Evolutionary conservation across 2,888 invertebrate species (phyloP), one percentile per base, ranked within the genome.

Genomic region (Drosophila multiciliata): DNA sequence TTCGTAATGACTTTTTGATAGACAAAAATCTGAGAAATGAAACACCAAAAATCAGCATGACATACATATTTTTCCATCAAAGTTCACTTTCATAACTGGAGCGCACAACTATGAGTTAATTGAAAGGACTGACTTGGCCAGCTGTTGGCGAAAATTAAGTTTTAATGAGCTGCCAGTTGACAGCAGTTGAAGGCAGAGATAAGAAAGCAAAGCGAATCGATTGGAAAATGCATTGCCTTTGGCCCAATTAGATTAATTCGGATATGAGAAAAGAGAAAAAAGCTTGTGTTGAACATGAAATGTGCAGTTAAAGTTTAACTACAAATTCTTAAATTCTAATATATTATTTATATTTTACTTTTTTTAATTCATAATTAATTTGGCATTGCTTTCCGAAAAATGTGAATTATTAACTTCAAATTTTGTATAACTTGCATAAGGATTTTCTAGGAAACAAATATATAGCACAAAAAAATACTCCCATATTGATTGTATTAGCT

Each of bases 1-100:
- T 78, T 72, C 57, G 87, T 75, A 89, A 80, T 78, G 85, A 78
- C 89, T 83, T 89, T 85, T 74, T 73, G 84, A 87, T 89, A 78
- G 84, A 75, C 73, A 48, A 49, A 70, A 70, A 66, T 32, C 66
- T 26, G 5, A 11, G 38, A 20, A 12, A 42, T 20, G 53, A 69
- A 69, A 74, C 58, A 29, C 38, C 45, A 52, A 48, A 63, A 78
- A 70, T 82, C 80, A 67, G 55, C 60, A 63, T 76, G 85, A 68
- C 42, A 50, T 17, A 53, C 64, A 66, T 58, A 64, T 80, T 59
- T 74, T 48, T 55, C 35, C 33, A 23, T 23, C 45, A 45, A 45
- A 23, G 40, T 20, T 48, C 26, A 64, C 17, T 59, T 52, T n/a
- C 57, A 62, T 53, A 75, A 63, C 40, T 70, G 62, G 42, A 60